A percentile compares a stretch with the other conserved stretches of the same genome.
Conservation (phyloP, 2,113 vertebrate genomes). For the Osmerus eperlanus region DNA sequence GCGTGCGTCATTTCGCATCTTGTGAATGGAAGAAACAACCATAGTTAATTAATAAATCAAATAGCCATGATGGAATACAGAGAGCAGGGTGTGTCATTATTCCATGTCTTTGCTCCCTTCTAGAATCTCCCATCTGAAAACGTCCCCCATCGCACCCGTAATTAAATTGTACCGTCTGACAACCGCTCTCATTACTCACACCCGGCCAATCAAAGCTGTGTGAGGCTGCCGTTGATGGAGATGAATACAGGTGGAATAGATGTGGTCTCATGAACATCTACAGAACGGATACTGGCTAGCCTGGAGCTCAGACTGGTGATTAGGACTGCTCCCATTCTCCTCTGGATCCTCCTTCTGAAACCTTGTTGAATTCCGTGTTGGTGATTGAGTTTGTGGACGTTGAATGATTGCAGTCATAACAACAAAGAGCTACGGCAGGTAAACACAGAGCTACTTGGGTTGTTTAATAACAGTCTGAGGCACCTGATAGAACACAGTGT, state of each 20-base stretch:
- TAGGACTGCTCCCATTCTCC: too few relatives aligned
- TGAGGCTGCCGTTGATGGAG: conserved; percentile 46
- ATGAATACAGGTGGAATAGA: conserved; percentile 45
- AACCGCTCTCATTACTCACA: conserved; percentile 64
- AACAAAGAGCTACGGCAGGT: too few relatives aligned
- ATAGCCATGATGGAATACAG: conserved; percentile 56
- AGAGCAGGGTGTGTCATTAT: conserved; percentile 55
- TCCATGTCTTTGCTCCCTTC: conserved; percentile 40
- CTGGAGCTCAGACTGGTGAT: too few relatives aligned
- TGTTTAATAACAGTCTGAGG: too few relatives aligned
- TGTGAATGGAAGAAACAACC: conserved; percentile 39
- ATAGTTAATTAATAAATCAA: conserved; percentile 67
- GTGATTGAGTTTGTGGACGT: too few relatives aligned
- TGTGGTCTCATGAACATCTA: conserved; percentile 27
- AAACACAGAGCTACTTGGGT: too few relatives aligned
- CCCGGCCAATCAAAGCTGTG: conserved; percentile 57
- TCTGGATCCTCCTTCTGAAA: too few relatives aligned
- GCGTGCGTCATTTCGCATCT: conserved; percentile 45
- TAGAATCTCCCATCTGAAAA: conserved; percentile 55
- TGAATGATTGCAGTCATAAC: too few relatives aligned
- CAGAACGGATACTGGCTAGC: neutral
- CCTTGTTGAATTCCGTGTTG: too few relatives aligned
- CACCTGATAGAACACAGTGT: too few relatives aligned
- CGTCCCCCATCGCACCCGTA: conserved; percentile 39
- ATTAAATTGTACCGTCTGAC: conserved; percentile 68